phyloP scores from a whole-genome alignment of 53 echinoderm and acorn worm species.

The Holothuria leucospilota region DNA sequence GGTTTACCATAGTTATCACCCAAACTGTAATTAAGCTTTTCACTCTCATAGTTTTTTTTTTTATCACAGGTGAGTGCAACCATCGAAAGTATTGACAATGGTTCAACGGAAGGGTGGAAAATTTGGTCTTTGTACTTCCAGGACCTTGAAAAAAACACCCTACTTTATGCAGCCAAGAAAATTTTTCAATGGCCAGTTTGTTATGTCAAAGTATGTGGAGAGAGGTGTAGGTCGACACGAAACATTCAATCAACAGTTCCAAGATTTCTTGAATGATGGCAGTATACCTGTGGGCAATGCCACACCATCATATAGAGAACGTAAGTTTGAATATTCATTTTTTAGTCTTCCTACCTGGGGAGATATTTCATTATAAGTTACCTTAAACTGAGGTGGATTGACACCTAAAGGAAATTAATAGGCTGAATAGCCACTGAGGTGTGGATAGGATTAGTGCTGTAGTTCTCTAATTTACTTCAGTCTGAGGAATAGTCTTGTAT shows the following conservation, averaged over 20 bases:
- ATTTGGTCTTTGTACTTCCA: slow-evolving; percentile 23
- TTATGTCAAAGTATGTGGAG: slow-evolving; percentile 21
- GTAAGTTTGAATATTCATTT: neutral
- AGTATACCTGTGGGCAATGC: neutral
- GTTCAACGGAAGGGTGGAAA: slow-evolving; percentile 28
- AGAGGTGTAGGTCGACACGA: slow-evolving; percentile 3
- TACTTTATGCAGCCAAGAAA: neutral
- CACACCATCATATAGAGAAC: neutral
- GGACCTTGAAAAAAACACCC: slow-evolving; percentile 4
- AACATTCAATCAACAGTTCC: slow-evolving; percentile 4
- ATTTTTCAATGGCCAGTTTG: slow-evolving; percentile 15
- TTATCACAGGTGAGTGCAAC: neutral
- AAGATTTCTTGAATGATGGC: slow-evolving; percentile 19
- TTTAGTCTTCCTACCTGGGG: no score
- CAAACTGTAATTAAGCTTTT: neutral
- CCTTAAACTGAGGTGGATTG: no score
- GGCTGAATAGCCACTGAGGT: no score
- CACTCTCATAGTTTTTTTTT: neutral
- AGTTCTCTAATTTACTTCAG: no score
- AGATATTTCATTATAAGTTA: no score
- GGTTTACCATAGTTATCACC: neutral
- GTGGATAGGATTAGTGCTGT: no score
- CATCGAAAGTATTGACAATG: slow-evolving; percentile 1
- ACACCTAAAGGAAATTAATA: no score
- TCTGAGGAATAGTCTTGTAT: no score